Evolutionary conservation across 1,140 invertebrate genomes (phyloP).

Genomic region (Micrasema minimum): DNA sequence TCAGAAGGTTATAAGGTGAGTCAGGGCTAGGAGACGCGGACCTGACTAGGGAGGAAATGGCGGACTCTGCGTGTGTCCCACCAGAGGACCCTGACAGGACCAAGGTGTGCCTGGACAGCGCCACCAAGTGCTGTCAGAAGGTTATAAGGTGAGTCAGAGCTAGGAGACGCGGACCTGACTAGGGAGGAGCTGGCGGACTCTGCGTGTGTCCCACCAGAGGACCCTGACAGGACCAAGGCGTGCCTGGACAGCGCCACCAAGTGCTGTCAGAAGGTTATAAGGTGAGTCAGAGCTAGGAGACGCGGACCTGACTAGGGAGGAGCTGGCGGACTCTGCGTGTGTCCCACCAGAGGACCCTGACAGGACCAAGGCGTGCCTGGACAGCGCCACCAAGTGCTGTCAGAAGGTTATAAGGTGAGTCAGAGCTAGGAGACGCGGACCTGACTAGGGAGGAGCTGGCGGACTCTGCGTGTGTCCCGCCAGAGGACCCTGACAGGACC

Average conservation of each 20-base stretch:
- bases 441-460: no score
- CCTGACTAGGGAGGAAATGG: conserved; percentile 36
- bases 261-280: conserved; percentile 37
- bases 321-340: conserved; percentile 27
- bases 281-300: no score
- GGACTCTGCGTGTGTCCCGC: conserved; percentile 17
- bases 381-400: conserved; percentile 40
- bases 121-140: conserved; percentile 35
- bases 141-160: conserved; percentile 36
- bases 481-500: conserved; percentile 17
- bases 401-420: conserved; percentile 31
- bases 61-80: conserved; percentile 16
- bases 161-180: no score
- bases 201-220: conserved; percentile 15
- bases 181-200: conserved; percentile 29
- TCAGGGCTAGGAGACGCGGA: no score
- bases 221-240: conserved; percentile 7
- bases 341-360: conserved; percentile 1
- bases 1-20: conserved; percentile 31
- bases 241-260: conserved; percentile 31
- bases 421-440: no score
- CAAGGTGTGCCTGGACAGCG: conserved; percentile 32
- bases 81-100: conserved; percentile 12
- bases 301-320: no score
- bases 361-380: conserved; percentile 24